Evolutionary conservation across 1,140 invertebrate species (phyloP), one percentile per base, ranked within the genome.

Genomic region (Steinernema feltiae): DNA sequence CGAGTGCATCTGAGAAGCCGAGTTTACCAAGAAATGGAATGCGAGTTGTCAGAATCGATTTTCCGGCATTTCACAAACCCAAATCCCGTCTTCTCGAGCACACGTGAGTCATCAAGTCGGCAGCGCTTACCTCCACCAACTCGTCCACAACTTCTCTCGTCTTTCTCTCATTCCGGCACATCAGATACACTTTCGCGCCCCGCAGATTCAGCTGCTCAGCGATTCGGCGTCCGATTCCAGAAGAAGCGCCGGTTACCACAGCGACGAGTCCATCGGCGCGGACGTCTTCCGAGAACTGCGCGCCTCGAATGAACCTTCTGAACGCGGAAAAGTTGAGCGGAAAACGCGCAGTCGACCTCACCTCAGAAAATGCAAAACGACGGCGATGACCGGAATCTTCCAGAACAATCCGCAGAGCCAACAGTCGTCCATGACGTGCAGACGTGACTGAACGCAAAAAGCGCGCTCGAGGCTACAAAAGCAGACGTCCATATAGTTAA

Each of bases 121-220:
- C 7, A 46, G 41, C 15, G 24, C 53, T 63, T n/a, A 63, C 53
- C 53, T 12, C 53, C 24, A 63, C 53, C 12, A 63, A 27, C 24
- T 63, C 53, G 53, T 63, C 53, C 7, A 63, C 53, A 7, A 27
- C 53, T 3, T 15, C 53, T 15, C 3, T 27, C 2, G 53, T 21
- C 53, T 63, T 63, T 21, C 24, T 63, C 53, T 15, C 12, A 27
- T 71, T 53, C 12, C 70, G 32, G 70, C 70, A 71, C 32, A 71
- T 32, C 70, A 71, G 3, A 27, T 71, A 71, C 12, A 71, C 70
- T 27, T 71, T 71, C 2, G 70, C 70, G 32, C 70, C 70, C 32
- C 70, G 7, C 70, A 71, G 70, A 30, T 71, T 71, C 32, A 71
- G 70, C 70, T 71, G 32, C 46, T 53, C 32, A 3, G 46, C 70